Conservation (phyloP, 2,113 vertebrate genomes). For the Zosterops pallidus region DNA sequence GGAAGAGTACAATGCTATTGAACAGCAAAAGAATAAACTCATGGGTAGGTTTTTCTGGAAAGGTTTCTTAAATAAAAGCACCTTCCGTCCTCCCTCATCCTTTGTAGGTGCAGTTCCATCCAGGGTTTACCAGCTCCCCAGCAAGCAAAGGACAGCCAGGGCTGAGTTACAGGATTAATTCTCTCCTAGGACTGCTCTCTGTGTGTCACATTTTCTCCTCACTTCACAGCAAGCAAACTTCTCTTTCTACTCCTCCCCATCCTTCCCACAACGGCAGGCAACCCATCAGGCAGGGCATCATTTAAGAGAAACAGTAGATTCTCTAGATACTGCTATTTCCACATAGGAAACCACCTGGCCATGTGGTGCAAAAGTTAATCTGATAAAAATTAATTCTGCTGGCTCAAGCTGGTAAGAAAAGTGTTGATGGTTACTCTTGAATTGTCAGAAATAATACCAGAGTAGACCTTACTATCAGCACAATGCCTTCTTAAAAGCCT, state of each 20-base stretch:
- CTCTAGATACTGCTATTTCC: background rate
- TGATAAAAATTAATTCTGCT: background rate
- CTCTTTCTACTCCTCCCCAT: background rate
- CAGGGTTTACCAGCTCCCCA: background rate
- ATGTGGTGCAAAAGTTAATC: background rate
- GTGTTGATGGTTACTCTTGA: background rate
- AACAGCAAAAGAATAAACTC: conserved; percentile 13
- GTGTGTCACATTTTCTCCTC: background rate
- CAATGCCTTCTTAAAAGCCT: accelerated
- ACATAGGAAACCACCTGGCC: accelerated
- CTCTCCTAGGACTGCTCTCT: background rate
- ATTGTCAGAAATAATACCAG: background rate
- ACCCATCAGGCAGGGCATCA: background rate
- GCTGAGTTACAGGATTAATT: background rate
- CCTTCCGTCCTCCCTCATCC: background rate
- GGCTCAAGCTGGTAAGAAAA: background rate
- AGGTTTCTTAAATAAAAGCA: background rate
- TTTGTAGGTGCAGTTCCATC: background rate
- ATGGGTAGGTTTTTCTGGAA: background rate
- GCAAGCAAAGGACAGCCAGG: background rate
- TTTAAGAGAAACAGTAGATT: background rate
- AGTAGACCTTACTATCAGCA: background rate
- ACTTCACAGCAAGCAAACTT: background rate
- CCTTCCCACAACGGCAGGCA: background rate
- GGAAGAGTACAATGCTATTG: background rate